Base-by-base conservation (phyloP, 2,797 vertebrate genomes). In the Mionectes olivaceus region DNA sequence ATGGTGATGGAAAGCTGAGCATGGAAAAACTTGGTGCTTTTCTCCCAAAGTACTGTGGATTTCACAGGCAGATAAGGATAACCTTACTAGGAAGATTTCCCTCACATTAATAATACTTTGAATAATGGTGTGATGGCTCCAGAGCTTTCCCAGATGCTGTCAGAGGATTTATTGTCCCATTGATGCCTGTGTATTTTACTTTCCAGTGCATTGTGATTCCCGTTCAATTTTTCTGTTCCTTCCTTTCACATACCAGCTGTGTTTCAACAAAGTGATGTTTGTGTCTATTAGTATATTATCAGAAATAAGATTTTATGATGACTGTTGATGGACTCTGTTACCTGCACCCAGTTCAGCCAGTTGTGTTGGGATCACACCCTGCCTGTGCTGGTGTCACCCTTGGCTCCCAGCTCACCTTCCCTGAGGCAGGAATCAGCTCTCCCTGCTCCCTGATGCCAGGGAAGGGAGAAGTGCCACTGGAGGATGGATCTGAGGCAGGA, bases 161-260 rank as follows among this genome's bases (percentile, higher is more conserved):
- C 76, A 67, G 64, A 69, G 49, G 39, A 55, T 91, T 75, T 74
- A 78, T 78, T 78, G 73, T 65, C 59, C 68, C 44, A 46, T 35
- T 83, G 65, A 39, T 90, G 86, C 85, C 75, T 80, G 32, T 78
- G 16, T 57, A 41, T 87, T 85, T 93, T 61, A 41, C 43, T 93
- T 95, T 35, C 30, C 18, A 16, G 43, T 76, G 7, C 50, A 11
- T 67, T 32, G 30, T 39, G 37, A 59, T 75, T 63, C 27, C 44
- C 41, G 75, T 83, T 59, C 15, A 37, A 7, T 71, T 87, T 68
- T 37, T 32, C 70, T 64, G 37, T 84, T 84, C 63, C 32, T 80
- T 82, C n/a, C 59, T 78, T 64, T 41, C 46, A 24, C 28, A 4
- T 28, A 68, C 59, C 64, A 86, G 32, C 70, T 77, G 44, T 43